Conservation (phyloP, 2,113 vertebrate species). For the Hucho hucho region DNA sequence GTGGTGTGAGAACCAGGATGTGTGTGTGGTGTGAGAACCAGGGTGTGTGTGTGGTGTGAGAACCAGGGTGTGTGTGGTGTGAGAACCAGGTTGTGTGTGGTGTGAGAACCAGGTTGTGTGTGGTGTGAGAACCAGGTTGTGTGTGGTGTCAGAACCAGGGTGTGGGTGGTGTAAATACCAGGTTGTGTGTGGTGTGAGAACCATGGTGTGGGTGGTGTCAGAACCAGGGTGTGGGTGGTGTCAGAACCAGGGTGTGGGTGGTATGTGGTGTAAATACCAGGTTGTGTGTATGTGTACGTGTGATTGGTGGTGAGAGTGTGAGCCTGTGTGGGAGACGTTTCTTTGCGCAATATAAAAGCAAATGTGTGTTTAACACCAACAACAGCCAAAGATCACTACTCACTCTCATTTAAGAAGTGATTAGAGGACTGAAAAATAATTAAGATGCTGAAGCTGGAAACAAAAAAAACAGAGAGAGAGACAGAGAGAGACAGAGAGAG, state of each 20-base stretch:
- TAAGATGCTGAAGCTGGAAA: conserved; percentile 34
- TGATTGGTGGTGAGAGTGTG: not conserved
- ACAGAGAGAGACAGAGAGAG: not conserved
- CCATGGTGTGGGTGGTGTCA: conserved; percentile 1
- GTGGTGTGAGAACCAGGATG: no score
- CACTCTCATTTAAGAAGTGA: conserved; percentile 32
- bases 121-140: not conserved
- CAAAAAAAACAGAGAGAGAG: not conserved
- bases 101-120: not conserved
- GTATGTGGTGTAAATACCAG: not conserved
- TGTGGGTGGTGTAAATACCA: not conserved
- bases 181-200: not conserved
- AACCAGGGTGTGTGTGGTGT: no score
- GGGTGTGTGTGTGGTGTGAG: not conserved
- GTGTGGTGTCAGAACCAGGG: not conserved
- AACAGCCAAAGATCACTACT: conserved; percentile 25
- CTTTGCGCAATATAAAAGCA: conserved; percentile 9
- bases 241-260: not conserved
- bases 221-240: not conserved
- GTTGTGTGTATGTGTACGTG: not conserved
- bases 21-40: not conserved
- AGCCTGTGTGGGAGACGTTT: conserved; percentile 4
- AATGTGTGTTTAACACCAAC: conserved; percentile 32
- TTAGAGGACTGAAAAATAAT: conserved; percentile 32
- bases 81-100: no score